A percentile compares a stretch with the other conserved stretches of the same genome.
phyloP scores from a whole-genome alignment of 1,140 invertebrate genomes.

The Brachionus plicatilis region DNA sequence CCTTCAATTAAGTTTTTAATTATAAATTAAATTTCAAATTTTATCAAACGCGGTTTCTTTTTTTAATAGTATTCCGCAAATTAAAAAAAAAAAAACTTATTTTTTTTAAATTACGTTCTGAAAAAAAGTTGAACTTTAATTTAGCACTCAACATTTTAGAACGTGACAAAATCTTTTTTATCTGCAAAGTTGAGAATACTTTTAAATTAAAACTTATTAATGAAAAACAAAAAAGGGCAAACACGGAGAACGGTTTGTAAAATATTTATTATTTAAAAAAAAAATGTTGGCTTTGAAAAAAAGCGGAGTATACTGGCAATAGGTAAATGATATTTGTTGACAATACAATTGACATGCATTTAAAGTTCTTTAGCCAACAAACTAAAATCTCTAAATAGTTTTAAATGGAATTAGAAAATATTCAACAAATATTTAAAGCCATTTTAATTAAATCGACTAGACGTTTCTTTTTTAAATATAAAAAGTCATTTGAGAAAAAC shows the following conservation, averaged over 20 bases:
- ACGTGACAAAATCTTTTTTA: background rate
- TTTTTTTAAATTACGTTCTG: too few species aligned
- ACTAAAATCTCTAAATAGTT: background rate
- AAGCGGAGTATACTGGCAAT: background rate
- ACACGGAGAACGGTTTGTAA: background rate
- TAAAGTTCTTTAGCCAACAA: background rate
- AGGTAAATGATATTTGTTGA: background rate
- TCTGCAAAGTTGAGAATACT: too few species aligned
- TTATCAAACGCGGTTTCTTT: background rate
- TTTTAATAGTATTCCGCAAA: too few species aligned
- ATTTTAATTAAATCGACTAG: background rate
- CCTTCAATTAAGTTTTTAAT: too few species aligned
- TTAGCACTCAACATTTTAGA: background rate
- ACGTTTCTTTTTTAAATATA: background rate
- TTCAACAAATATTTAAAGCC: background rate
- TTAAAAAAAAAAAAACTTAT: too few species aligned
- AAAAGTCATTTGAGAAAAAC: conserved; percentile 8
- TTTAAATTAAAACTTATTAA: too few species aligned
- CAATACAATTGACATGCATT: background rate
- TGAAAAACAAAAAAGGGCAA: background rate
- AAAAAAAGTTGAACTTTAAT: too few species aligned
- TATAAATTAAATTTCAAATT: too few species aligned
- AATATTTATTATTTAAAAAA: background rate
- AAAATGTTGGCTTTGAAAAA: background rate
- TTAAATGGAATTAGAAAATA: background rate